Base-by-base conservation (phyloP, 2,113 vertebrate genomes). In the Nycticorax nycticorax region DNA sequence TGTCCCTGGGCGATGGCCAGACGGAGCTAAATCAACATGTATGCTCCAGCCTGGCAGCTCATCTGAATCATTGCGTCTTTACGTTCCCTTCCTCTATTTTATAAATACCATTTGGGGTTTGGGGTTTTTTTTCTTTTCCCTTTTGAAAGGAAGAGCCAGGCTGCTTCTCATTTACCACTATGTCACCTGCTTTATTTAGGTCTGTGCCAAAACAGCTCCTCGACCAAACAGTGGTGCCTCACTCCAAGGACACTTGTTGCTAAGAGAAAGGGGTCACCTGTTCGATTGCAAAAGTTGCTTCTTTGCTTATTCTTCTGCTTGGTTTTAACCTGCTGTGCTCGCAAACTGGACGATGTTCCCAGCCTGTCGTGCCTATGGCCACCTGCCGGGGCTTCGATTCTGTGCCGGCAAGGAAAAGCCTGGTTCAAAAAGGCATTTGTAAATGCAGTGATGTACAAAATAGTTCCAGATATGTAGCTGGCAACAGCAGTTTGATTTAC, bases 41-140 rank as follows among this genome's bases (percentile, higher is more conserved):
- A 13, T 72, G 72, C 79, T 84, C 68, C 50, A 60, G 86, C 85
- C 62, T 76, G 55, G 52, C 64, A 88, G 88, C 76, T 56, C 80
- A 12, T 76, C 69, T 71, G 73, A 91, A 76, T 72, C 47, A 19
- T 90, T 82, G 60, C 13, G 22, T 74, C 88, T 87, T 92, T 86
- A 20, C 79, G n/a, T 45, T 77, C 62, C 73, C 82, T 96, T 97
- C 95, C 94, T 96, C 91, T 94, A 90, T 88, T 96, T 95, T 94
- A 94, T 95, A 97, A 95, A 94, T 84, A 93, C 87, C 62, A 17
- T 68, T 87, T 73, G 41, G 39, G 39, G 39, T 12, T 12, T 41
- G n/a, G n/a, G n/a, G 39, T 41, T 41, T 4, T 50, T 17, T 24
- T 12, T 13, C 43, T 89, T 93, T 63, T 63, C 71, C 67, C 66